Evolutionary conservation across 2,113 vertebrate genomes (phyloP).

Genomic region (Prunella fulvescens): DNA sequence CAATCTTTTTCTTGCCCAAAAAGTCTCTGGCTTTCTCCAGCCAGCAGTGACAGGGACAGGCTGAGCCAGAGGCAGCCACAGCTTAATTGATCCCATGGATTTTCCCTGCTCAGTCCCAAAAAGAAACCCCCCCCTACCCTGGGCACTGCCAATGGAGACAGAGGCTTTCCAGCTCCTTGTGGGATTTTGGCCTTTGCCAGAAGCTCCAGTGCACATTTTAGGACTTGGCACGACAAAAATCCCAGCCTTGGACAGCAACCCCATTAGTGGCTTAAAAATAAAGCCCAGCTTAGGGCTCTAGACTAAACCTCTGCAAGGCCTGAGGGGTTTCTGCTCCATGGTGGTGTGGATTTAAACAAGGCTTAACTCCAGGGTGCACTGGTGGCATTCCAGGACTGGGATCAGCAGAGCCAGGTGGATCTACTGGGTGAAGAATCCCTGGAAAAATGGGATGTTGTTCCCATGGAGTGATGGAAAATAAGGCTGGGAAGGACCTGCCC

Average conservation of each 20-base stretch:
- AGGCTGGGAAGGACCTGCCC: not conserved
- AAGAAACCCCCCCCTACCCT: not conserved
- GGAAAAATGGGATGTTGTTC: rapidly evolving
- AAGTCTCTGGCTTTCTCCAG: not conserved
- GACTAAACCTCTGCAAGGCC: not conserved
- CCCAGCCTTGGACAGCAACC: not conserved
- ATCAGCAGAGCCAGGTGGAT: not conserved
- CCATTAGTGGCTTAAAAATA: not conserved
- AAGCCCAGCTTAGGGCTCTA: not conserved
- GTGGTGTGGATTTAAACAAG: not conserved
- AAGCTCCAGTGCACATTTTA: not conserved
- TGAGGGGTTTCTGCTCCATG: not conserved
- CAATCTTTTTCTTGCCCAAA: not conserved
- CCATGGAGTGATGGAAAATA: not conserved
- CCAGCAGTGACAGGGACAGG: not conserved
- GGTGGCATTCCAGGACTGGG: not conserved
- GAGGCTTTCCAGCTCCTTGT: not conserved
- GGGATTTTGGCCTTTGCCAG: not conserved
- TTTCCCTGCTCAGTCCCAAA: not conserved
- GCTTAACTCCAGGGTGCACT: not conserved
- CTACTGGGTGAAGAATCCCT: not conserved
- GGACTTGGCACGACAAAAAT: not conserved
- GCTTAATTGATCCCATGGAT: not conserved
- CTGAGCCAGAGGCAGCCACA: not conserved
- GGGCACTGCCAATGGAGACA: not conserved